Percentiles rank a stretch among this genome's conserved stretches.
Evolutionary conservation across 2,888 invertebrate species (phyloP).

Genomic region (Lobophora halterata): DNA sequence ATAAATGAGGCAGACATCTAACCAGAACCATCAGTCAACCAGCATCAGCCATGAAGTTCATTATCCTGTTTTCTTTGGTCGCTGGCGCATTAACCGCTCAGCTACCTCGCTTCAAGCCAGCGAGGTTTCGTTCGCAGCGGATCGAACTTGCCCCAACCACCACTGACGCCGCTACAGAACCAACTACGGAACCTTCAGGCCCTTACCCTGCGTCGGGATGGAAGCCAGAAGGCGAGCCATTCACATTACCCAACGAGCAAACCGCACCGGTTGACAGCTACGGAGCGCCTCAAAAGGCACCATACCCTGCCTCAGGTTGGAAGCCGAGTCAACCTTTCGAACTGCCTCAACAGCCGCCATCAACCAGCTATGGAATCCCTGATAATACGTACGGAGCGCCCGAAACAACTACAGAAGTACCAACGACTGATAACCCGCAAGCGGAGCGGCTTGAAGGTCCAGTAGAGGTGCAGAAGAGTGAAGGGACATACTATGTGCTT

Average conservation of each 20-base stretch:
- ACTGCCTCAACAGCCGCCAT: slow-evolving; percentile 58
- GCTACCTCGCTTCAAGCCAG: slow-evolving; percentile 68
- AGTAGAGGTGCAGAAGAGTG: slow-evolving; percentile 70
- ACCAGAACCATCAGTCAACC: slow-evolving; percentile 28
- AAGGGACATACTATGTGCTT: slow-evolving; percentile 82
- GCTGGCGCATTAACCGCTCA: slow-evolving; percentile 55
- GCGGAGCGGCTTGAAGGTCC: slow-evolving; percentile 60
- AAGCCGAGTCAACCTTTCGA: slow-evolving; percentile 65
- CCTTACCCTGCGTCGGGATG: slow-evolving; percentile 66
- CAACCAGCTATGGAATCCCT: slow-evolving; percentile 55
- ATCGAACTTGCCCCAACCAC: slow-evolving; percentile 69
- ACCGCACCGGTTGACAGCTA: slow-evolving; percentile 46
- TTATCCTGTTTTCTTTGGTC: slow-evolving; percentile 51
- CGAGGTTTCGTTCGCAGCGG: slow-evolving; percentile 74
- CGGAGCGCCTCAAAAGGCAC: slow-evolving; percentile 48
- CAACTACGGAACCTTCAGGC: slow-evolving; percentile 55
- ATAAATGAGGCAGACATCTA: slow-evolving; percentile 54
- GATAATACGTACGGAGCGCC: slow-evolving; percentile 57
- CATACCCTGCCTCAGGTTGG: slow-evolving; percentile 70
- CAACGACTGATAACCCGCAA: slow-evolving; percentile 59
- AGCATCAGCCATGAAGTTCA: slow-evolving; percentile 61
- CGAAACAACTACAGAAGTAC: slow-evolving; percentile 50
- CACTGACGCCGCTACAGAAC: slow-evolving; percentile 59
- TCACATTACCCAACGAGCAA: slow-evolving; percentile 53
- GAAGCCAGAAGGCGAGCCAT: slow-evolving; percentile 63